These are phyloP conservation scores for Trogon surrucura DNA, from an alignment of 2,113 vertebrate species.

Conservation along the genomic window DNA sequence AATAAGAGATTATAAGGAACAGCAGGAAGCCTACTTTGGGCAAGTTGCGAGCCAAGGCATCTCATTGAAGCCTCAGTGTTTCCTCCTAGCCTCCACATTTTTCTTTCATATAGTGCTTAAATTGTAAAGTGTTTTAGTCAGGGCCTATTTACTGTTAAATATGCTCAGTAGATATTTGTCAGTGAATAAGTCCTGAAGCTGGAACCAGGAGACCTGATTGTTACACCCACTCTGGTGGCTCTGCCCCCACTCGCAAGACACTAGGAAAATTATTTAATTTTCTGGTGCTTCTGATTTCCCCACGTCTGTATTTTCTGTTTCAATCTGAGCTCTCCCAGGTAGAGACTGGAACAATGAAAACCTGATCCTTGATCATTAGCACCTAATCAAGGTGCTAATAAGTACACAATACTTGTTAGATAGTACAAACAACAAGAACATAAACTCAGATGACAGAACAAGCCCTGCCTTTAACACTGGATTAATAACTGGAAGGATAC, in stretches of 20 bases:
- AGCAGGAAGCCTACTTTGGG: neutral
- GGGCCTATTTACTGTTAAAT: neutral
- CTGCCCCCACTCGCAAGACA: neutral
- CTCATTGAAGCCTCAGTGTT: neutral
- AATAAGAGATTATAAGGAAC: neutral
- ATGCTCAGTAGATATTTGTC: neutral
- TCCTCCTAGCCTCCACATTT: neutral
- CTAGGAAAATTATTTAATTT: neutral
- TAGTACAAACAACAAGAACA: neutral
- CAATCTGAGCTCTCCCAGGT: neutral
- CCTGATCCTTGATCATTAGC: neutral
- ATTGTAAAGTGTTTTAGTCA: neutral
- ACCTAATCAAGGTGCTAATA: neutral
- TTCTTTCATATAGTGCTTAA: neutral
- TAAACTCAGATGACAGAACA: neutral
- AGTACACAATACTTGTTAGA: neutral
- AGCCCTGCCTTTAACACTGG: neutral
- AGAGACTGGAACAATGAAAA: neutral
- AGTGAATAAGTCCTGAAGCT: neutral
- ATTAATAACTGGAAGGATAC: neutral
- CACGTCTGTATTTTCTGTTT: neutral
- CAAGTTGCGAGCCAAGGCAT: neutral
- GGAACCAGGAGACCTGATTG: neutral
- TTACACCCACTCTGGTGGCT: neutral
- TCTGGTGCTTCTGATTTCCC: neutral